Evolutionary conservation across 2,113 vertebrate species (phyloP), one percentile per base, ranked within the genome.

Genomic region (Hyaena hyaena): DNA sequence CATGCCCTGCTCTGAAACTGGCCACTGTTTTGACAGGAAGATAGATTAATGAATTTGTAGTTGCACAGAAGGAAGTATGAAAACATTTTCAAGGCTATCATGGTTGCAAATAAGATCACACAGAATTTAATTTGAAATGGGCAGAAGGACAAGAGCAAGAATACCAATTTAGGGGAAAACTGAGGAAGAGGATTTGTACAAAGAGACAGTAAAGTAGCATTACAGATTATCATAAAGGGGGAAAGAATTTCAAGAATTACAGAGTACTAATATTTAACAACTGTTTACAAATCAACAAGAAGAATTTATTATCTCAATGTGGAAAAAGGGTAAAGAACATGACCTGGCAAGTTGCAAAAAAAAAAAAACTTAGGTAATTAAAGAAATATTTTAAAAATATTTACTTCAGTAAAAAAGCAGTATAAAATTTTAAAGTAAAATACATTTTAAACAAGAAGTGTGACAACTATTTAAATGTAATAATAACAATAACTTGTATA

Each of bases 181-280:
- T 86, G 71, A 96, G 16, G 31, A 74, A 91, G 43, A 94, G 33
- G 21, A 92, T 19, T 26, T 84, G 35, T 85, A 92, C 9, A 81
- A 80, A 90, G 35, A 89, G 31, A 89, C 2, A 58, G 28, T 21
- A 33, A 79, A 81, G 81, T 2, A 79, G 48, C 61, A 87, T 79
- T 88, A 68, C 21, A 88, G 21, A 97, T 76, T 87, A 77, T 33
- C 17, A 74, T 26, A 84, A 90, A 80, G 14, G 15, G 2, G 10
- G 93, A 88, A 39, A 90, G 23, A 93, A 23, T 93, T 84, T 96
- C 12, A 95, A 91, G 50, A 93, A 69, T 74, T 71, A 88, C 9
- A 95, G 58, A 12, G 17, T 63, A 79, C 5, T 86, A 45, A 69
- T 66, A 93, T 79, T 90, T 79, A 92, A 88, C 81, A 66, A 93